A percentile compares a stretch with the other conserved stretches of the same genome.
Evolutionary conservation across 2,888 invertebrate species (phyloP).

Genomic region (Drosophila hawaiiensis): DNA sequence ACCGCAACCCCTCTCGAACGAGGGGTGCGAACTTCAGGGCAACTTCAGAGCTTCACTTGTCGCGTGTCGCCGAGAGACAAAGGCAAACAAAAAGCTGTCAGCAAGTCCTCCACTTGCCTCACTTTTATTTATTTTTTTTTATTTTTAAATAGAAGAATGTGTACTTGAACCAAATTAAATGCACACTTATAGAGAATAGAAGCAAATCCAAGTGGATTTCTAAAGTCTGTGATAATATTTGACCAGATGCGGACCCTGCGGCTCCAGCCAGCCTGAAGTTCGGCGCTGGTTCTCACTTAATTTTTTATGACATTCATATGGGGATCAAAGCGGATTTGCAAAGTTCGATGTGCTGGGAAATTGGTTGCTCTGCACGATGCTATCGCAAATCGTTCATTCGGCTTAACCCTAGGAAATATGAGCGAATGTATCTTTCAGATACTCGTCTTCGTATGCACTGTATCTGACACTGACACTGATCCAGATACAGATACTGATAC

Average conservation of each 20-base stretch:
- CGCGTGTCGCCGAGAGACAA: conserved; percentile 56
- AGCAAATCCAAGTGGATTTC: conserved; percentile 60
- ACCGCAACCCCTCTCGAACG: conserved; percentile 46
- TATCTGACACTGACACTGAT: neutral
- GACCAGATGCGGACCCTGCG: conserved; percentile 74
- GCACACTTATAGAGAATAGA: conserved; percentile 62
- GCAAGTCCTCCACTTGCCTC: conserved; percentile 62
- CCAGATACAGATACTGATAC: neutral
- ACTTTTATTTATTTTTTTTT: neutral
- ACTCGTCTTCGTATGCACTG: conserved; percentile 24
- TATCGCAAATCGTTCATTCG: conserved; percentile 41
- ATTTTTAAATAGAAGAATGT: conserved; percentile 4
- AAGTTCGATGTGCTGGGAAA: conserved; percentile 60
- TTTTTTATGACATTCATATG: conserved; percentile 81
- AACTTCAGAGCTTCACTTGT: conserved; percentile 53
- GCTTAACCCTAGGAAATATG: conserved; percentile 72
- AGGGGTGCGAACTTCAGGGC: conserved; percentile 48
- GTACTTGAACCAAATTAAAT: conserved; percentile 75
- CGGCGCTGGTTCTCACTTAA: conserved; percentile 60
- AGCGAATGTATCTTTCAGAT: conserved; percentile 72
- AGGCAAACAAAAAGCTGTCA: conserved; percentile 75
- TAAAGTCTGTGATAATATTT: conserved; percentile 74
- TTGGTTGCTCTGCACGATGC: conserved; percentile 38
- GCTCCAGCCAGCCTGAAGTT: conserved; percentile 22
- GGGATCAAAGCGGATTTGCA: conserved; percentile 74